Conservation (phyloP, 2,113 vertebrate genomes). For the Blennius ocellaris region DNA sequence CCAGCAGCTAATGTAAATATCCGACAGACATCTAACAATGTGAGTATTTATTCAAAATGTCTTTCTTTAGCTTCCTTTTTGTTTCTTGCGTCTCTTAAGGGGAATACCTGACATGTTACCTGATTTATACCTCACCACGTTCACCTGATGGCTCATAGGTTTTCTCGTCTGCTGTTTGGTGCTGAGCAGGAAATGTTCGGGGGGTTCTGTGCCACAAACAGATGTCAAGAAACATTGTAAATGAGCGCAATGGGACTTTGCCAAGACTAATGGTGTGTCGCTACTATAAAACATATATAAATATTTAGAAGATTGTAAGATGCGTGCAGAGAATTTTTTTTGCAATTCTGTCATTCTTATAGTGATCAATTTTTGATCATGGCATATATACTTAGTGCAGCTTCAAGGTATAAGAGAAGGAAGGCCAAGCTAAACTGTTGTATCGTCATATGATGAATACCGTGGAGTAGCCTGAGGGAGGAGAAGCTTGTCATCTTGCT, state of each 20-base stretch:
- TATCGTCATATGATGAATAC: not conserved
- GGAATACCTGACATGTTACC: not conserved
- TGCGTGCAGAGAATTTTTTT: not conserved
- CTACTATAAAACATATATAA: not conserved
- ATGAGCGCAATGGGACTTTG: not conserved
- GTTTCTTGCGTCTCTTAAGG: not conserved
- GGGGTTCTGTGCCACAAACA: not conserved
- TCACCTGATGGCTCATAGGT: not conserved
- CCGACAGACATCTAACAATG: not conserved
- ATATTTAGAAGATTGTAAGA: not conserved
- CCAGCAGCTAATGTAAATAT: not conserved
- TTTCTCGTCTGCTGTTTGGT: not conserved
- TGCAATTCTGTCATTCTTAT: no score
- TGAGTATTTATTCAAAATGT: not conserved
- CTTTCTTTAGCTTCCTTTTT: slow-evolving; percentile 5
- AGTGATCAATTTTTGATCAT: not conserved
- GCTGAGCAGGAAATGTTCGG: not conserved
- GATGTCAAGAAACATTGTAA: not conserved
- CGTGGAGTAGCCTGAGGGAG: slow-evolving; percentile 17
- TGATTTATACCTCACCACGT: not conserved
- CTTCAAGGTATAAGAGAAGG: not conserved
- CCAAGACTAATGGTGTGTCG: not conserved
- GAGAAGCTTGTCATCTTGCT: slow-evolving; percentile 19
- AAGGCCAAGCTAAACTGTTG: not conserved
- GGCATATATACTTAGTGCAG: slow-evolving; percentile 6